phyloP scores from a whole-genome alignment of 2,113 vertebrate species.

The Bothrops jararaca region DNA sequence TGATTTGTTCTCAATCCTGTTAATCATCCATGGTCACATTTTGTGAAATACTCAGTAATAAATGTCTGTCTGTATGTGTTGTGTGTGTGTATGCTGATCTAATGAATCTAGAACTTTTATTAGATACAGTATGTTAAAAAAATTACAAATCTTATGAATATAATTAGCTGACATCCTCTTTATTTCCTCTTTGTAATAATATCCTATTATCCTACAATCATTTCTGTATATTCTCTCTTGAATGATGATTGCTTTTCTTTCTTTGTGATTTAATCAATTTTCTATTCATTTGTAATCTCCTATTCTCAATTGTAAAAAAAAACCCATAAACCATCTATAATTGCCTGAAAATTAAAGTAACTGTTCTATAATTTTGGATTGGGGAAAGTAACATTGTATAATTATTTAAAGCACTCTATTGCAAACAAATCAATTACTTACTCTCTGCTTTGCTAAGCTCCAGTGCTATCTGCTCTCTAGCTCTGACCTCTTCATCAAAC shows the following conservation, averaged over 20 bases:
- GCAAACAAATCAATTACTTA: constrained; percentile 52
- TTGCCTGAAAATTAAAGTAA: neutral
- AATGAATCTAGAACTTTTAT: neutral
- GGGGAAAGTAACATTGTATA: neutral
- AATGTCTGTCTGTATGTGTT: neutral
- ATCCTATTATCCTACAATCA: neutral
- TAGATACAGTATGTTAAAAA: neutral
- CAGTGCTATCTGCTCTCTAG: constrained; percentile 86
- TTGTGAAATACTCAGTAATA: neutral
- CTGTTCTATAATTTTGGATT: neutral
- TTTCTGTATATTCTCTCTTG: neutral
- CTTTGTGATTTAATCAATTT: neutral
- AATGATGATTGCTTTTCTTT: neutral
- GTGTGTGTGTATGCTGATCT: neutral
- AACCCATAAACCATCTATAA: constrained; percentile 8
- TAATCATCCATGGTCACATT: neutral
- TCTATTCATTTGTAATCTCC: neutral
- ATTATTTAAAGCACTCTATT: constrained; percentile 2
- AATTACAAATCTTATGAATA: neutral
- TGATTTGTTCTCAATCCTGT: neutral
- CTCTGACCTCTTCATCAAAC: constrained; percentile 80
- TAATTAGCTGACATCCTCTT: neutral
- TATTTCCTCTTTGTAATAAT: neutral
- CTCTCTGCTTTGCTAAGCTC: constrained; percentile 92
- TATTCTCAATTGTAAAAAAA: neutral